Percentiles rank a stretch among this genome's conserved stretches.
These are phyloP conservation scores for Neolamprologus sp. DNA, from an alignment of 2,113 vertebrate species.

Conservation along the genomic window DNA sequence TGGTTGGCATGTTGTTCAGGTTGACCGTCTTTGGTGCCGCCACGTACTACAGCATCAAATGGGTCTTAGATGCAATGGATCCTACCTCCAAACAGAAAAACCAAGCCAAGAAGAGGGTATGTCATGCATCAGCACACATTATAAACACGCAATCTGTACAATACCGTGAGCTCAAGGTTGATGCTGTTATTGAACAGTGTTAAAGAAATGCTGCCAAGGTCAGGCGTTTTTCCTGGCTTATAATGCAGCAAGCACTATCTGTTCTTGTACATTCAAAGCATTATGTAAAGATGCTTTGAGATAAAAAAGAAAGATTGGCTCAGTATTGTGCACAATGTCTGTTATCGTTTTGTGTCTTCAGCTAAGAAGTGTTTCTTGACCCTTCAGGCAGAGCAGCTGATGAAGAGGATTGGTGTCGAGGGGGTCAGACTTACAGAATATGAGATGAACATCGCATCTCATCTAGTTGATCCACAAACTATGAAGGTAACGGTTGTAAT, in stretches of 20 bases:
- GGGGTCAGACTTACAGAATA: constrained; percentile 74
- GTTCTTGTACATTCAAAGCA: neutral
- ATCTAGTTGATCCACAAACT: constrained; percentile 69
- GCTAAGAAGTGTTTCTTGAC: neutral
- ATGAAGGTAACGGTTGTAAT: constrained; percentile 62
- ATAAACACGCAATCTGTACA: neutral
- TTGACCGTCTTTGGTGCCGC: constrained; percentile 73
- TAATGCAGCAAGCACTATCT: neutral
- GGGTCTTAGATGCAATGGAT: constrained; percentile 76
- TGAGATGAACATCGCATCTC: constrained; percentile 76
- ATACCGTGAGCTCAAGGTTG: neutral
- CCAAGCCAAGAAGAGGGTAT: constrained; percentile 73
- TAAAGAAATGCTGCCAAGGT: neutral
- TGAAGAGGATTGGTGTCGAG: constrained; percentile 75
- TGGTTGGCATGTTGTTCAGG: constrained; percentile 68
- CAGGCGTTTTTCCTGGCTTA: neutral
- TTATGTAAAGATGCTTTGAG: neutral
- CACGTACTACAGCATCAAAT: constrained; percentile 78
- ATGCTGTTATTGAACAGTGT: neutral
- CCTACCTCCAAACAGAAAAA: constrained; percentile 73
- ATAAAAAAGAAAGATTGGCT: neutral
- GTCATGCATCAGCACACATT: neutral
- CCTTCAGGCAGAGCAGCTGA: constrained; percentile 70
- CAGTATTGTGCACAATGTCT: neutral
- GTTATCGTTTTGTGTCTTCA: neutral